Conservation (phyloP, 1,140 invertebrate species). For the Pseudomyrmex dendroicus region DNA sequence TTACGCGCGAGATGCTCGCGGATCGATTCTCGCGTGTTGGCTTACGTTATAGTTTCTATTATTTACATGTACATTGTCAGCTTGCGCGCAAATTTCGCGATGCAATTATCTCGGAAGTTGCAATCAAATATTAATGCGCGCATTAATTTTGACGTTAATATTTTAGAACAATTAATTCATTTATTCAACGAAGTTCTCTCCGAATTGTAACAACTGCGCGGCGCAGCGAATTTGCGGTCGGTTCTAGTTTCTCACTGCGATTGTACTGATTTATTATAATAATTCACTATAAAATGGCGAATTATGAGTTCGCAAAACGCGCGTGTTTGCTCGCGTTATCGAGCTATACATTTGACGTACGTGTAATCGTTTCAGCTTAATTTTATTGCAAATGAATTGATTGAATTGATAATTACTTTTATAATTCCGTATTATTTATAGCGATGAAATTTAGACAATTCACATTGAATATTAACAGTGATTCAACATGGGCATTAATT, state of each 20-base stretch:
- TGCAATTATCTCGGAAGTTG: slow-evolving; percentile 1
- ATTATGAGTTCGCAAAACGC: not conserved
- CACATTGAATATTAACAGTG: not conserved
- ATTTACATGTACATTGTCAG: slow-evolving; percentile 20
- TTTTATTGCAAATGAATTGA: not conserved
- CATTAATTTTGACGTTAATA: slow-evolving; percentile 44
- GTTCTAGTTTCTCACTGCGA: too few relatives aligned
- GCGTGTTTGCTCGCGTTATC: not conserved
- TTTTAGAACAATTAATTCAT: slow-evolving; percentile 40
- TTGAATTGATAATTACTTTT: not conserved
- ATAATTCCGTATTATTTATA: not conserved
- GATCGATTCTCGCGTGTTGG: not conserved
- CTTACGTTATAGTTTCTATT: not conserved
- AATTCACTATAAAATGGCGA: not conserved
- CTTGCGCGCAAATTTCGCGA: slow-evolving; percentile 5
- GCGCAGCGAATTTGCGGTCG: not conserved
- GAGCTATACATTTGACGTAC: not conserved
- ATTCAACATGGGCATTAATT: not conserved
- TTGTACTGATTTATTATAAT: too few relatives aligned
- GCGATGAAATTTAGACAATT: too few relatives aligned
- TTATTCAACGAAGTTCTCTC: slow-evolving; percentile 24
- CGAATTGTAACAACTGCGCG: not conserved
- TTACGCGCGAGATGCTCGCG: too few relatives aligned
- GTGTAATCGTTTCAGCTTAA: not conserved
- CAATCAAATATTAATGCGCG: slow-evolving; percentile 37